phyloP scores from a whole-genome alignment of 2,797 vertebrate species.

The Rhinichthys osculus region DNA sequence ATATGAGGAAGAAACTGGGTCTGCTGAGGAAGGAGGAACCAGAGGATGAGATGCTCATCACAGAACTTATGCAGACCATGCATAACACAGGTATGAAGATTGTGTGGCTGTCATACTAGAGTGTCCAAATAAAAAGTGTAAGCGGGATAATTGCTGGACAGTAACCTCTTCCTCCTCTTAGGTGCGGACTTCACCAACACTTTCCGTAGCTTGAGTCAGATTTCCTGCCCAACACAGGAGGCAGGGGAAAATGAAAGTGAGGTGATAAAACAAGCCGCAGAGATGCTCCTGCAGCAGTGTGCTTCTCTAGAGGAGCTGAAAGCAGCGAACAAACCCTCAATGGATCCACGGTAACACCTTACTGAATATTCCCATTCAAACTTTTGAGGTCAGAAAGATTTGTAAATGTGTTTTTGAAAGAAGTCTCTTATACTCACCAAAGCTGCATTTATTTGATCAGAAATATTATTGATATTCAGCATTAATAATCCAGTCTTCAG shows the following conservation, averaged over 20 bases:
- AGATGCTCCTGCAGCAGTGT: slow-evolving; percentile 86
- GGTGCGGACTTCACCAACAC: slow-evolving; percentile 96
- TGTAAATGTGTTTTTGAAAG: not conserved
- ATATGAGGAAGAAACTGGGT: slow-evolving; percentile 94
- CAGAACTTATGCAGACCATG: slow-evolving; percentile 90
- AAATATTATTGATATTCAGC: not conserved
- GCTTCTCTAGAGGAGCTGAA: slow-evolving; percentile 90
- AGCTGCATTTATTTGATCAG: not conserved
- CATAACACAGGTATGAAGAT: slow-evolving; percentile 84
- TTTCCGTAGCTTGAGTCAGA: slow-evolving; percentile 87
- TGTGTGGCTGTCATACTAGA: not conserved
- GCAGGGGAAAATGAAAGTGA: slow-evolving; percentile 61
- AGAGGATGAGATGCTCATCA: slow-evolving; percentile 86
- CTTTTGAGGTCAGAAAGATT: not conserved
- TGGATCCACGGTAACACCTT: slow-evolving; percentile 88
- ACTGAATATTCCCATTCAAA: no score
- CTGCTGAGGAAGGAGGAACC: slow-evolving; percentile 82
- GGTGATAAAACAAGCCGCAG: slow-evolving; percentile 62
- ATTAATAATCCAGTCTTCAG: not conserved
- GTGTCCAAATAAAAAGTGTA: not conserved
- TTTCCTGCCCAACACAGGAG: slow-evolving; percentile 72
- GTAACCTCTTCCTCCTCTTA: slow-evolving; percentile 58
- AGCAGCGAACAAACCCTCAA: slow-evolving; percentile 86
- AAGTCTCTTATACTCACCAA: not conserved
- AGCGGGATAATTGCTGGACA: no score